Percentiles rank a stretch among this genome's conserved stretches.
phyloP scores from a whole-genome alignment of 2,797 vertebrate genomes.

The Halcyon smyrnensis region DNA sequence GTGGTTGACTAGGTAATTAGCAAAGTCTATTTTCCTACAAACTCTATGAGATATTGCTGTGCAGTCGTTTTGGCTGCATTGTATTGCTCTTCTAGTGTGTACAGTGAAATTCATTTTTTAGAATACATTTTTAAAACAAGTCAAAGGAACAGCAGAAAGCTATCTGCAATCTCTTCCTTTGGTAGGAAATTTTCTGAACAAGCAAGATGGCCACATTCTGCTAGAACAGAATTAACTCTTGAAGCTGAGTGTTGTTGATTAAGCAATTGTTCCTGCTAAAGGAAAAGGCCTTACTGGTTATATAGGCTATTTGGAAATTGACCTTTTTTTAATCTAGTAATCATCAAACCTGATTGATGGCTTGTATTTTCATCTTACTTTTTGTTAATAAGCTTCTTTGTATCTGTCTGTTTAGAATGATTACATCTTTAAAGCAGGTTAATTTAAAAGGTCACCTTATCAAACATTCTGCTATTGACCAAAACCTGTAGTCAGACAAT shows the following conservation, averaged over 20 bases:
- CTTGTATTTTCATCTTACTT: not conserved
- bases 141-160: not conserved
- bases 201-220: not conserved
- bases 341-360: not conserved
- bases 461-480: not conserved
- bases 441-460: constrained; percentile 58
- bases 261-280: not conserved
- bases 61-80: not conserved
- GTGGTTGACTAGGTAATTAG: not conserved
- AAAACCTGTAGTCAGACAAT: constrained; percentile 10
- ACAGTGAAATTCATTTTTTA: not conserved
- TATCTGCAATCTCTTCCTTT: not conserved
- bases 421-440: constrained; percentile 25
- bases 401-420: constrained; percentile 9
- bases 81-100: not conserved
- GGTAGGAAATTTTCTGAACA: not conserved
- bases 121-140: not conserved
- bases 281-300: not conserved
- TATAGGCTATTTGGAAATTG: not conserved
- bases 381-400: constrained; percentile 47
- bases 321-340: not conserved
- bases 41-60: not conserved
- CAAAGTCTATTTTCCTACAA: not conserved
- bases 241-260: not conserved
- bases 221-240: not conserved